Evolutionary conservation across 2,888 invertebrate species (phyloP), one percentile per base, ranked within the genome.

Genomic region (Drymonia ruficornis): DNA sequence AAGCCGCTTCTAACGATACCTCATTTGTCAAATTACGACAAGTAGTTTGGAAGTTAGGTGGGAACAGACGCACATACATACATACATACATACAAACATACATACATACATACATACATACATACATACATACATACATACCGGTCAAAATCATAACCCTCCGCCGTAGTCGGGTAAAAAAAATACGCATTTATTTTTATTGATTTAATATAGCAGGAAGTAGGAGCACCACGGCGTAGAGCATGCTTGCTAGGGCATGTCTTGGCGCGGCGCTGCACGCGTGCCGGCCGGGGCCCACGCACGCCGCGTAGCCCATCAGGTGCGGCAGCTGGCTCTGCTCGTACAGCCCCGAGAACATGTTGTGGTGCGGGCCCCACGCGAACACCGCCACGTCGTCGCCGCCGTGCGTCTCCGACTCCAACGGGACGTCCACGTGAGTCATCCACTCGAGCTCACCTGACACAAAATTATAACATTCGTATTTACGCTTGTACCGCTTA

Each of bases 321-420:
- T 96, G 95, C 11, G 97, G 95, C 61, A 97, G 94, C 75, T 94
- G 95, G 77, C 94, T 95, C 87, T 97, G 96, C 76, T 97, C 96
- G 78, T 95, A 95, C 29, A 94, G 94, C 2, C 96, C 96, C 15
- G 95, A 92, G 83, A 97, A 96, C 50, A 97, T 87, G 80, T 95
- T 95, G 36, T 96, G 93, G 90, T 95, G 95, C 4, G 96, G 96
- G 50, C 95, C 97, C 40, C 83, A 81, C 66, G 95, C 95, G 84
- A 94, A 96, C 42, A 96, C 94, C 0, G 94, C 94, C 15, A 97
- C 96, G 88, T 97, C 97, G 67, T 97, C 96, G 0, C 95, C 96
- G 7, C 95, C 96, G 80, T 96, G 96, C 7, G 96, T 96, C 76
- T 96, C 96, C 50, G 88, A 86, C 0, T 65, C 69, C 49, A 94